phyloP scores from a whole-genome alignment of 2,113 vertebrate genomes.

The Mohoua ochrocephala region DNA sequence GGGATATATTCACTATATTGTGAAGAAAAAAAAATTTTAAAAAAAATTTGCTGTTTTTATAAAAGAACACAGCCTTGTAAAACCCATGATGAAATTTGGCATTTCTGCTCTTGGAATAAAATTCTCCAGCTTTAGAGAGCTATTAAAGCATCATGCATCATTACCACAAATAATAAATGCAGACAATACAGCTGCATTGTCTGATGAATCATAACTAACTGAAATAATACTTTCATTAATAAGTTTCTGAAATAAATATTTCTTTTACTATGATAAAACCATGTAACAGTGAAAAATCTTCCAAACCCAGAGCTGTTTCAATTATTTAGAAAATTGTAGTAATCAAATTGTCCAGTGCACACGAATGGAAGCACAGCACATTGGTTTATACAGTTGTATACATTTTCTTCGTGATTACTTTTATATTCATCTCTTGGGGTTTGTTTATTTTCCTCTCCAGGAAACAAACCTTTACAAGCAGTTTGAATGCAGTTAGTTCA shows the following conservation, averaged over 20 bases:
- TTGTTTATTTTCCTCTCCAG: background rate
- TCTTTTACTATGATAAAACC: background rate
- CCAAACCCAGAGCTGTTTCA: background rate
- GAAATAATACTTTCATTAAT: background rate
- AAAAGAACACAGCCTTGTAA: background rate
- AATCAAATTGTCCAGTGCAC: background rate
- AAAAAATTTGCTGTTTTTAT: background rate
- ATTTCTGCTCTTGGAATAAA: slow-evolving; percentile 3
- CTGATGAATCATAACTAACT: slow-evolving; percentile 15
- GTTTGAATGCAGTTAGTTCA: background rate
- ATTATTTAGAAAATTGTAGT: background rate
- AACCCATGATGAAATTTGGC: background rate
- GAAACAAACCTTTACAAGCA: background rate
- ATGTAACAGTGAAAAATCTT: background rate
- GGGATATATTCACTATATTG: background rate
- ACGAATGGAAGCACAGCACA: background rate
- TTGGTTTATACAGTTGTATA: background rate
- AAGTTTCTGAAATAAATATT: background rate
- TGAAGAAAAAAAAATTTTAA: background rate
- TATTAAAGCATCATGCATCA: background rate
- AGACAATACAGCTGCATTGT: background rate
- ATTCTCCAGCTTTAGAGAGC: background rate
- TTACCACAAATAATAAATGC: slow-evolving; percentile 16
- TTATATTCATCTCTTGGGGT: background rate
- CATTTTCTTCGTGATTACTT: background rate